Evolutionary conservation across 2,113 vertebrate genomes (phyloP).

Genomic region (Campylorhamphus procurvoides): DNA sequence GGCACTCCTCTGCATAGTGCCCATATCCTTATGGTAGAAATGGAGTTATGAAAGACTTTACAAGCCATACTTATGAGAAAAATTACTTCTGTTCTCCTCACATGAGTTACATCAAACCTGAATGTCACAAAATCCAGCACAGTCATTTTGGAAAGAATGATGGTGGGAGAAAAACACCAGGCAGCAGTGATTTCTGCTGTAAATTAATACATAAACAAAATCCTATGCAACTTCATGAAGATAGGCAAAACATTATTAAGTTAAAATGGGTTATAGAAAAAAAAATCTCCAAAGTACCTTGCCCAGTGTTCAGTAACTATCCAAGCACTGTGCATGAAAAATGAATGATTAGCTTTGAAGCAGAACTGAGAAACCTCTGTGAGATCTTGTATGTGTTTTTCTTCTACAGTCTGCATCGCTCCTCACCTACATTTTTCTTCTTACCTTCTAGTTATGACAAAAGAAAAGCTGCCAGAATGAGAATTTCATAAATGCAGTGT

Average conservation of each 20-base stretch:
- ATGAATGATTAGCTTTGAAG: neutral
- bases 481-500: neutral
- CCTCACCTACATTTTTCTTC: neutral
- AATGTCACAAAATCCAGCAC: neutral
- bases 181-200: neutral
- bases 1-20: neutral
- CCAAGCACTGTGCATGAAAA: neutral
- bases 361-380: neutral
- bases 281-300: neutral
- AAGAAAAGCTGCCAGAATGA: neutral
- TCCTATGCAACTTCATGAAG: neutral
- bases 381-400: neutral
- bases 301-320: neutral
- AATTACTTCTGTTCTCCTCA: neutral
- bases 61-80: neutral
- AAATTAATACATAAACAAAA: neutral
- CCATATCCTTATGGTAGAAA: neutral
- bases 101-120: neutral
- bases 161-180: neutral
- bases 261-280: neutral
- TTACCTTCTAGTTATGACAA: neutral
- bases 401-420: neutral
- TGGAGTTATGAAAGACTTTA: neutral
- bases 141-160: neutral
- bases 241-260: neutral